A percentile compares a stretch with the other conserved stretches of the same genome.
These are phyloP conservation scores for Cheilosia impressa DNA, from an alignment of 2,888 invertebrate genomes.

Conservation along the genomic window DNA sequence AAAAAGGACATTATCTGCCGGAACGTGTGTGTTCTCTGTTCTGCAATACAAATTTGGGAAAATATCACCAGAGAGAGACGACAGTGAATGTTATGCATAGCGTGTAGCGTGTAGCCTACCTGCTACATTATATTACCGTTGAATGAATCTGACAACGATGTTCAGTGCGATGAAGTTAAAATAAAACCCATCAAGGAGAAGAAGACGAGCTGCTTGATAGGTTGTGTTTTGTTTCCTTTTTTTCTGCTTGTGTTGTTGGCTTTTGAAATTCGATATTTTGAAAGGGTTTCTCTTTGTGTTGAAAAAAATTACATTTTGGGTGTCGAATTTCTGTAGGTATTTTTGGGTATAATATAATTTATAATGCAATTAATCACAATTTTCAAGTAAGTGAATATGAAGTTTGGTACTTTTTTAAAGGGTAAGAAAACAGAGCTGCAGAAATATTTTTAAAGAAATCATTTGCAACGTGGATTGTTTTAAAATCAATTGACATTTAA, in stretches of 20 bases:
- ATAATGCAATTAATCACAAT: conserved; percentile 58
- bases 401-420: no score
- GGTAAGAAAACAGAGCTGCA: no score
- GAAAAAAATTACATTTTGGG: conserved; percentile 28
- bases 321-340: conserved; percentile 31
- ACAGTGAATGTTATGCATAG: not conserved
- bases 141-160: not conserved
- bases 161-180: conserved; percentile 27
- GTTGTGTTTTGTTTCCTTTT: conserved; percentile 2
- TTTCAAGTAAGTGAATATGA: conserved; percentile 7
- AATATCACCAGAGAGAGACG: not conserved
- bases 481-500: no score
- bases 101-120: conserved; percentile 4
- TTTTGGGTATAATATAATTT: conserved; percentile 36
- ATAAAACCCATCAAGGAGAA: conserved; percentile 33
- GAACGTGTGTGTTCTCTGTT: conserved; percentile 16
- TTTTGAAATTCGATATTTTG: conserved; percentile 48
- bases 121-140: not conserved
- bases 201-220: conserved; percentile 37
- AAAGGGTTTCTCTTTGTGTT: conserved; percentile 42
- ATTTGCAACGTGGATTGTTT: no score
- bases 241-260: not conserved
- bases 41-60: not conserved
- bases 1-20: conserved; percentile 8
- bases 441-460: no score